Evolutionary conservation across 2,797 vertebrate species (phyloP).

Genomic region (Gymnopithys bicolor): DNA sequence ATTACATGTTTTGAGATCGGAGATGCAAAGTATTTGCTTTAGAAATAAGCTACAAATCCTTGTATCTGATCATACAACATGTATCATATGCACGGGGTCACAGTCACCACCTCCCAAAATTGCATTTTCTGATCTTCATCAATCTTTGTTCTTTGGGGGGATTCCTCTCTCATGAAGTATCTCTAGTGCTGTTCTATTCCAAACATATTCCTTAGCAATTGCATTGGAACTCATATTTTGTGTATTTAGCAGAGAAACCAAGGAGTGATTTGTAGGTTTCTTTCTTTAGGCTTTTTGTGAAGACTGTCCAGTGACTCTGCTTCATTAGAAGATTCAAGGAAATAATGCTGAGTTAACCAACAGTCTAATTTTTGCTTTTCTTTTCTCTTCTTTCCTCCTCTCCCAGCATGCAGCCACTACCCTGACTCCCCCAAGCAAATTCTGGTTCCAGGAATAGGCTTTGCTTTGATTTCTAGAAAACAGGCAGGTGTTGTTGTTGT

Average conservation of each 20-base stretch:
- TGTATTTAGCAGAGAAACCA: neutral
- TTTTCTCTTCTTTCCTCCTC: neutral
- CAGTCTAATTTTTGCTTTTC: neutral
- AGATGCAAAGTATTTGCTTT: neutral
- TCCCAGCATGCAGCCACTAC: neutral
- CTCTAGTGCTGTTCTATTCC: neutral
- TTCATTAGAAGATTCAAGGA: neutral
- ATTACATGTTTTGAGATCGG: neutral
- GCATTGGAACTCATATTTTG: neutral
- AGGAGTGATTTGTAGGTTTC: neutral
- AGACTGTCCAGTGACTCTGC: neutral
- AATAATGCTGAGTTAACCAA: neutral
- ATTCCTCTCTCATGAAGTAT: neutral
- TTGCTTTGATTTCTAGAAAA: neutral
- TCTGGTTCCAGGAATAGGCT: neutral
- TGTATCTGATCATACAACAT: neutral
- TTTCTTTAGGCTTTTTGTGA: neutral
- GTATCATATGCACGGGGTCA: neutral
- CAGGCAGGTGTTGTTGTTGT: neutral
- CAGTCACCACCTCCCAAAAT: neutral
- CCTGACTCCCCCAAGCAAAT: neutral
- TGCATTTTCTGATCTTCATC: neutral
- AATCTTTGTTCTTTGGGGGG: neutral
- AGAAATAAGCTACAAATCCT: neutral
- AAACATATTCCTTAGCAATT: neutral